Conservation (phyloP, 2,888 invertebrate species). For the Cheilosia impressa region DNA sequence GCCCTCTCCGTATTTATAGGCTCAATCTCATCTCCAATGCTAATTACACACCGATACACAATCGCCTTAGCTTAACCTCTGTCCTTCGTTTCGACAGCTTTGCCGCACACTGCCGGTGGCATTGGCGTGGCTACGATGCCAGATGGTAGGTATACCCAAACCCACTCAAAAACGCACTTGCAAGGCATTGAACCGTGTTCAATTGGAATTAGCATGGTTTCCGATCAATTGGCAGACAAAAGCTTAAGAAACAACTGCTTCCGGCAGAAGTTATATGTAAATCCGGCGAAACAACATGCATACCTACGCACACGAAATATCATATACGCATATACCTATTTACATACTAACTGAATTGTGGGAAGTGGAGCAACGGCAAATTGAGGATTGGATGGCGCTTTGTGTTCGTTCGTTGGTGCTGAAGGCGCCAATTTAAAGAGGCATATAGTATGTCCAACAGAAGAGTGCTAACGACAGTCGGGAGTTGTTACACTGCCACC, state of each 20-base stretch:
- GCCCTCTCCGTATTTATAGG: constrained; percentile 25
- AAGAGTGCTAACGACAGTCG: too few relatives aligned
- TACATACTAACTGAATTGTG: constrained; percentile 30
- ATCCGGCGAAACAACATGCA: constrained; percentile 60
- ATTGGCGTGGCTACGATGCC: constrained; percentile 15
- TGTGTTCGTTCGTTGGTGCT: too few relatives aligned
- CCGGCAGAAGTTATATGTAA: constrained; percentile 62
- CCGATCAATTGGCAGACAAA: constrained; percentile 69
- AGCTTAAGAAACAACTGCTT: constrained; percentile 70
- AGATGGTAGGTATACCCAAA: neutral
- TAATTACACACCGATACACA: constrained; percentile 64
- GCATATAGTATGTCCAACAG: neutral
- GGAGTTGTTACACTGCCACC: too few relatives aligned
- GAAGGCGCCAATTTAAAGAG: too few relatives aligned
- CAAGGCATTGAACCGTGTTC: constrained; percentile 63
- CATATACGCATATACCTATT: constrained; percentile 4
- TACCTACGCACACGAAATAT: constrained; percentile 14
- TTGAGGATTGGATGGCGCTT: neutral
- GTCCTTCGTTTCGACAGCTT: constrained; percentile 21
- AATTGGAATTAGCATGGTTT: constrained; percentile 70
- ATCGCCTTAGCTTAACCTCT: constrained; percentile 34
- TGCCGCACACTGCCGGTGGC: constrained; percentile 15
- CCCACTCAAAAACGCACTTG: constrained; percentile 46
- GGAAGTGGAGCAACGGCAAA: neutral
- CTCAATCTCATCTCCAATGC: constrained; percentile 64